A percentile compares a stretch with the other conserved stretches of the same genome.
phyloP scores from a whole-genome alignment of 2,797 vertebrate genomes.

The Siniperca obscura region DNA sequence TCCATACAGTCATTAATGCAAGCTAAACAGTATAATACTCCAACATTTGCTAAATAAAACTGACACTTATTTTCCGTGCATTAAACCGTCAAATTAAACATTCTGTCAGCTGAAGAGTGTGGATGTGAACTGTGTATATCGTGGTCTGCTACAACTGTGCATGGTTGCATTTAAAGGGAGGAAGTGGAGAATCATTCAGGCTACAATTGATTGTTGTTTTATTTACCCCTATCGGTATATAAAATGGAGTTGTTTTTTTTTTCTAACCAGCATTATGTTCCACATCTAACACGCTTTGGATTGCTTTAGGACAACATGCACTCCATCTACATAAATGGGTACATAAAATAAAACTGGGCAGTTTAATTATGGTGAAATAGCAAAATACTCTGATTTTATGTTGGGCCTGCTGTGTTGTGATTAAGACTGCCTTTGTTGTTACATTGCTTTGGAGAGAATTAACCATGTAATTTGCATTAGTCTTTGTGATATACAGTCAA shows the following conservation, averaged over 20 bases:
- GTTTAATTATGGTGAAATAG: constrained; percentile 25
- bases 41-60: constrained; percentile 19
- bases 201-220: constrained; percentile 24
- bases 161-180: background rate
- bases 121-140: background rate
- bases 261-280: background rate
- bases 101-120: background rate
- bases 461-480: background rate
- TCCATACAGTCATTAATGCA: background rate
- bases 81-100: constrained; percentile 28
- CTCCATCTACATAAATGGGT: constrained; percentile 13
- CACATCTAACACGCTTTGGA: background rate
- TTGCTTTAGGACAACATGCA: background rate
- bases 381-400: constrained; percentile 12
- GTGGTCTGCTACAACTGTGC: background rate
- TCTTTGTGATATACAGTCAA: constrained; percentile 1
- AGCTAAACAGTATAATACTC: background rate
- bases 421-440: constrained; percentile 18
- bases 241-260: background rate
- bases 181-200: background rate
- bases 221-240: constrained; percentile 24
- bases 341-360: constrained; percentile 23
- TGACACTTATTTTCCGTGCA: background rate
- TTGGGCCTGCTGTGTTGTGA: constrained; percentile 15
- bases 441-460: background rate